Evolutionary conservation across 2,113 vertebrate genomes (phyloP).

Genomic region (Macquaria ambigua): DNA sequence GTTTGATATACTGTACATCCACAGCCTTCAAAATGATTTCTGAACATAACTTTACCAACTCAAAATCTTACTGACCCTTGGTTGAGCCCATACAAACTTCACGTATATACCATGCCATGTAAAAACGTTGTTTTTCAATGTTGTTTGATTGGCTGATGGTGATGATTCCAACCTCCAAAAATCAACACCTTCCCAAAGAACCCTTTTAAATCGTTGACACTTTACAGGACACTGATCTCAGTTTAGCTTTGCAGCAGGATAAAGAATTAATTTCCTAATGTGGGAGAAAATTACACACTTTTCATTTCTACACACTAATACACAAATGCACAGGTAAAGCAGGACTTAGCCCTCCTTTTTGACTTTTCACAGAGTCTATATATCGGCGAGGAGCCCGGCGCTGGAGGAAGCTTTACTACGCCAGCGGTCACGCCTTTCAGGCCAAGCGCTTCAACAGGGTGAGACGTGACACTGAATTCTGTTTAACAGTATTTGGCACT

Average conservation of each 20-base stretch:
- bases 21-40: background rate
- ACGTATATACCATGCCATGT: background rate
- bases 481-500: background rate
- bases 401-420: slow-evolving; percentile 99
- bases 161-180: too few relatives aligned
- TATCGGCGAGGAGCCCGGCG: slow-evolving; percentile 96
- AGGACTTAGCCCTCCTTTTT: background rate
- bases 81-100: background rate
- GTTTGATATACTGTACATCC: background rate
- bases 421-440: slow-evolving; percentile 98
- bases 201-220: too few relatives aligned
- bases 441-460: slow-evolving; percentile 99
- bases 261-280: background rate
- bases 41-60: background rate
- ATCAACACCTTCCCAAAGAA: too few relatives aligned
- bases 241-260: background rate
- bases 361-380: slow-evolving; percentile 91
- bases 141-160: too few relatives aligned
- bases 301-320: background rate
- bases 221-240: background rate
- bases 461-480: slow-evolving; percentile 39
- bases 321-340: background rate
- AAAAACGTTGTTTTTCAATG: background rate
- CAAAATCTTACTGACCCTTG: background rate
- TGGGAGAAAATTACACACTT: too few relatives aligned